These are phyloP conservation scores for Plectrocnemia conspersa DNA, from an alignment of 1,140 invertebrate species.

Conservation along the genomic window DNA sequence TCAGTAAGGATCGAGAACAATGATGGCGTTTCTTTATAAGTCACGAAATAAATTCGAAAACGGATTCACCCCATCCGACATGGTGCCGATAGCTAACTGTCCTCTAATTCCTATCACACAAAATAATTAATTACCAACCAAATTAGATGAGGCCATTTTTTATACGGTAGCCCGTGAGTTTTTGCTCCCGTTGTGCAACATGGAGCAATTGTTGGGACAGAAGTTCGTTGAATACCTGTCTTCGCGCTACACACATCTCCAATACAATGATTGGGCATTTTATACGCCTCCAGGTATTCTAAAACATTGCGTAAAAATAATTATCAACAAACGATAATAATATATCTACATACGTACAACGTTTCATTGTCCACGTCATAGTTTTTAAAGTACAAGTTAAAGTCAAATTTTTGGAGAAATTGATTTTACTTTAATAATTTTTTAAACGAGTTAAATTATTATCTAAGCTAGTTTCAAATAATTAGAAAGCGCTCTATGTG, in stretches of 20 bases:
- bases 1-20: conserved; percentile 21
- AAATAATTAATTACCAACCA: conserved; percentile 34
- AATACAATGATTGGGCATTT: conserved; percentile 12
- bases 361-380: too few relatives aligned
- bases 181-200: conserved; percentile 12
- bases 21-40: conserved; percentile 15
- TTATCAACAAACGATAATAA: too few relatives aligned
- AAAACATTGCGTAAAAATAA: too few relatives aligned
- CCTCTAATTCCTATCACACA: conserved; percentile 27
- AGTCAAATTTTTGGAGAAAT: too few relatives aligned
- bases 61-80: conserved; percentile 12
- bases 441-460: too few relatives aligned
- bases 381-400: too few relatives aligned
- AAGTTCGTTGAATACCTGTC: conserved; percentile 15
- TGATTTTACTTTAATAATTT: too few relatives aligned
- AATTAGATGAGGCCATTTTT: conserved; percentile 21
- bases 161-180: background rate
- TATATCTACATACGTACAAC: too few relatives aligned
- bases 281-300: too few relatives aligned
- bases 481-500: too few relatives aligned
- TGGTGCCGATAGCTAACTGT: conserved; percentile 18
- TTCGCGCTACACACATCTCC: conserved; percentile 9
- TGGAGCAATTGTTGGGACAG: conserved; percentile 15
- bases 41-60: conserved; percentile 28
- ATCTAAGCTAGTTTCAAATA: too few relatives aligned